Evolutionary conservation across 2,113 vertebrate genomes (phyloP).

Genomic region (Verasper variegatus): DNA sequence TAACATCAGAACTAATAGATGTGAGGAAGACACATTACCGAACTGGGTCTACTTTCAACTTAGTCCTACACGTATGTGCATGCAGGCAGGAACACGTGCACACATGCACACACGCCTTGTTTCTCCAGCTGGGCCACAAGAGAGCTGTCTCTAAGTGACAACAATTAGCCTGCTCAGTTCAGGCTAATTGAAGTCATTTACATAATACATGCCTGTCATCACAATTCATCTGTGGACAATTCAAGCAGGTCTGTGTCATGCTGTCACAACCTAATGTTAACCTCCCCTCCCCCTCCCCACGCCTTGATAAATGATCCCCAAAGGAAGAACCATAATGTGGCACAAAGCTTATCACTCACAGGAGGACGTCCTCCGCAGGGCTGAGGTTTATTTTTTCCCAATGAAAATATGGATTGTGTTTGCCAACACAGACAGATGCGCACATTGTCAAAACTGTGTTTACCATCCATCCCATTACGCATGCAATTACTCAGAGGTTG

Average conservation of each 20-base stretch:
- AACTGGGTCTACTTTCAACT: constrained; percentile 24
- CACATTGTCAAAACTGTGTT: constrained; percentile 65
- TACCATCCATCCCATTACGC: constrained; percentile 65
- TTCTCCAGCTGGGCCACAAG: constrained; percentile 60
- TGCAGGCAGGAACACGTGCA: not conserved
- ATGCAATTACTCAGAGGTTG: constrained; percentile 74
- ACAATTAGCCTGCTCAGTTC: constrained; percentile 80
- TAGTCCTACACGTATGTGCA: not conserved
- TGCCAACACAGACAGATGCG: constrained; percentile 57
- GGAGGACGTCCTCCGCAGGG: constrained; percentile 25
- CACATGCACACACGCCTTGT: constrained; percentile 10
- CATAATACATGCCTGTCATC: constrained; percentile 72
- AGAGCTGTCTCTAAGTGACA: constrained; percentile 71
- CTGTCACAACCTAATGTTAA: constrained; percentile 54
- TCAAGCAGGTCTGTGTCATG: constrained; percentile 57
- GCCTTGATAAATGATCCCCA: constrained; percentile 53
- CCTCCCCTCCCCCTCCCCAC: too few species aligned
- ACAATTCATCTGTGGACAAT: constrained; percentile 67
- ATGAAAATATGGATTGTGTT: constrained; percentile 57
- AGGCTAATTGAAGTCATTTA: constrained; percentile 79
- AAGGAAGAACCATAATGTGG: constrained; percentile 41
- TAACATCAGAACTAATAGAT: constrained; percentile 46
- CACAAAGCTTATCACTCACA: constrained; percentile 48
- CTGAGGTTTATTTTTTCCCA: not conserved
- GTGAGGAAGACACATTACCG: constrained; percentile 29